Evolutionary conservation across 2,888 invertebrate genomes (phyloP).

Genomic region (Desoria tigrina): DNA sequence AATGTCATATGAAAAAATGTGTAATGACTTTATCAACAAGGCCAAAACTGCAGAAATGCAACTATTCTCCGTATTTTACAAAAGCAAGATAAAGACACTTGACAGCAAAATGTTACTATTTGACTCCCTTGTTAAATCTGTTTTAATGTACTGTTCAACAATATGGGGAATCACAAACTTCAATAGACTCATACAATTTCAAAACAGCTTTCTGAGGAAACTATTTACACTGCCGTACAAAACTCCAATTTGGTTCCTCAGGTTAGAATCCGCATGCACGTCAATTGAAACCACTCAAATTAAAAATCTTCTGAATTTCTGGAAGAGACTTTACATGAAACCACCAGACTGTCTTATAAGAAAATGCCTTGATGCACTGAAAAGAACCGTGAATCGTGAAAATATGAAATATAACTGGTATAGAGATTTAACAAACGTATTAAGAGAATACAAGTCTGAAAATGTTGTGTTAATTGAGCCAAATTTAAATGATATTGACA

Average conservation of each 20-base stretch:
- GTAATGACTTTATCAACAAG: slow-evolving; percentile 3
- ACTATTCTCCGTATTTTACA: background rate
- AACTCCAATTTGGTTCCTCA: slow-evolving; percentile 4
- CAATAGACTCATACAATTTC: background rate
- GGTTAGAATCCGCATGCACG: slow-evolving; percentile 15
- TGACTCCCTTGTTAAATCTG: slow-evolving; percentile 9
- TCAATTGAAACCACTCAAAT: background rate
- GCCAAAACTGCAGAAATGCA: slow-evolving; percentile 5
- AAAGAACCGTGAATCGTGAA: background rate
- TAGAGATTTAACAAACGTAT: background rate
- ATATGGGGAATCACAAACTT: slow-evolving; percentile 3
- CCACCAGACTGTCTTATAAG: background rate
- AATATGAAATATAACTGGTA: background rate
- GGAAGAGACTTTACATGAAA: background rate
- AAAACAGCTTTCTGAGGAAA: slow-evolving; percentile 7
- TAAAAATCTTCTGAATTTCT: background rate
- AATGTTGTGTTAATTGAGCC: too few species aligned
- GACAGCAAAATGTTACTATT: background rate
- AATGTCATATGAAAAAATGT: background rate
- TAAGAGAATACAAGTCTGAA: too few species aligned
- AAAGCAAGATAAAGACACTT: background rate
- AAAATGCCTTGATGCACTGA: background rate
- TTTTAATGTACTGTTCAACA: slow-evolving; percentile 8
- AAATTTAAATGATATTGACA: too few species aligned
- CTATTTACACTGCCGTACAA: background rate